Base-by-base conservation (phyloP, 2,888 invertebrate genomes). In the Oasisia sp. region DNA sequence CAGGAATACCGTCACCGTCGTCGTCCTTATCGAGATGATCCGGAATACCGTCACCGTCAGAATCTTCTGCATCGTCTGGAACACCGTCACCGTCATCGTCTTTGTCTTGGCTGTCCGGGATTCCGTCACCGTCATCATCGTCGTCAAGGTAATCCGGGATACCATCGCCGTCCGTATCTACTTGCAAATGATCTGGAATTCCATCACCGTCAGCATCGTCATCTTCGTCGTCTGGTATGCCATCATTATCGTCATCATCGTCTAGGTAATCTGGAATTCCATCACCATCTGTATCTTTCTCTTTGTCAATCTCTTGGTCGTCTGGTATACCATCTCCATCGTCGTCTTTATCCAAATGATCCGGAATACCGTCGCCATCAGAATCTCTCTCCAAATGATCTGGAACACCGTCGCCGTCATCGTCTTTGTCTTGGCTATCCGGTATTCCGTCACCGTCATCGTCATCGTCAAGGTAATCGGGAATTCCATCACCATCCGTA, bases 111-210 rank as follows among this genome's bases (percentile, higher is more conserved):
- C 94, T n/a, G 93, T 95, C 95, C 11, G 95, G 95, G 56, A 95
- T 95, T 9, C 95, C 95, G 93, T 95, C 95, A 32, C 95, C 95
- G 92, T 95, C 95, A 91, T 92, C 93, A 93, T 95, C 95, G 27
- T 94, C 92, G 19, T 95, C 94, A 8, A 50, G 19, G 38, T 92
- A 45, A 89, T 93, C 93, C 56, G 92, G 92, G 32, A 93, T 92
- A 9, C 93, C 93, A 91, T 93, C 95, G 89, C 91, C 92, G 93
- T 95, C 95, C 91, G 93, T 94, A 92, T 95, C 95, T 32, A 94
- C 92, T 32, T 95, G 94, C 45, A 93, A 38, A 89, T 93, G n/a
- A 92, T 95, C 94, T 44, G 94, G 94, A 58, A 94, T 94, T 32
- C 94, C 94, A 92, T 95, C 94, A 92, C 92, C 93, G 89, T 93